Percentiles rank a stretch among this genome's conserved stretches.
Conservation (phyloP, 1,140 invertebrate genomes). For the Amyelois transitella region DNA sequence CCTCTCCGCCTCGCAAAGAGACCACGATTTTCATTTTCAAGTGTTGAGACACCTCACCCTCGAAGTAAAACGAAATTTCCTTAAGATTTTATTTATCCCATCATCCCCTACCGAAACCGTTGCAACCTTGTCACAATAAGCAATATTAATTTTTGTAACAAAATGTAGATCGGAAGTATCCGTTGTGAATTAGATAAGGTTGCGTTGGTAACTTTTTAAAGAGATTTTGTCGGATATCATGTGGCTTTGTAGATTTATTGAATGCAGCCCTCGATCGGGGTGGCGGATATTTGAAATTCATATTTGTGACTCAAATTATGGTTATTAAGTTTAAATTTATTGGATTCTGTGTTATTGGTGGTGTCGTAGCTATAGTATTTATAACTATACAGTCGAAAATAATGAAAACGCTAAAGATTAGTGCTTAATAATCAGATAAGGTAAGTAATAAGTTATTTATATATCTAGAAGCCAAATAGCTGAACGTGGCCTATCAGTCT, state of each 20-base stretch:
- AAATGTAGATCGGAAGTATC: background rate
- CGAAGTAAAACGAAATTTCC: constrained; percentile 22
- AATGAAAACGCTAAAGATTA: too few species aligned
- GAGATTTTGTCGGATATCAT: constrained; percentile 13
- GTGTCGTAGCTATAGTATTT: too few species aligned
- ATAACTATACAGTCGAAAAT: too few species aligned
- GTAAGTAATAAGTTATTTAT: too few species aligned
- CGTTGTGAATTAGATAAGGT: constrained; percentile 2
- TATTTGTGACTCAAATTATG: background rate
- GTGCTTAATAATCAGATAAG: too few species aligned
- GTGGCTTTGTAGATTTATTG: constrained; percentile 21
- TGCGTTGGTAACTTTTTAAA: constrained; percentile 11
- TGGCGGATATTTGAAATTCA: background rate
- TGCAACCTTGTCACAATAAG: constrained; percentile 15
- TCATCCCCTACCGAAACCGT: constrained; percentile 15
- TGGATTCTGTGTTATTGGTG: background rate
- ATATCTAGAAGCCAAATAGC: too few species aligned
- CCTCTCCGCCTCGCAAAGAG: constrained; percentile 2
- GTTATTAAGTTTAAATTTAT: background rate
- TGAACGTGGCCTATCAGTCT: too few species aligned
- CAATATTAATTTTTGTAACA: background rate
- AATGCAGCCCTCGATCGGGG: constrained; percentile 14
- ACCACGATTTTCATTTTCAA: constrained; percentile 19
- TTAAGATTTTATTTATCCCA: constrained; percentile 30
- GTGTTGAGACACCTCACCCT: constrained; percentile 18